A percentile compares a stretch with the other conserved stretches of the same genome.
These are phyloP conservation scores for Syndactyla subalaris DNA, from an alignment of 2,797 vertebrate species.

Conservation along the genomic window DNA sequence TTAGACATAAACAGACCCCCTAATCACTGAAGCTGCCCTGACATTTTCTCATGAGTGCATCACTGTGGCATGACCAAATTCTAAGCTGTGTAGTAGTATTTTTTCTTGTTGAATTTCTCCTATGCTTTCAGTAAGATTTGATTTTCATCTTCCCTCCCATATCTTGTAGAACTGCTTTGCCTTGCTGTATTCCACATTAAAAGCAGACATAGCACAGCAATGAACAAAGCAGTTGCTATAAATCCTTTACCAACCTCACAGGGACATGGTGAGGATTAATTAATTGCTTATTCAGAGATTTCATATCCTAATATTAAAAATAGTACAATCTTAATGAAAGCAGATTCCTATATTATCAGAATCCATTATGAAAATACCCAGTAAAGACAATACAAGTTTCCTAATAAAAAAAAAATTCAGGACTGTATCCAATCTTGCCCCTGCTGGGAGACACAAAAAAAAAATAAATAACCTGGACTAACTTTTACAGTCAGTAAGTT, in stretches of 20 bases:
- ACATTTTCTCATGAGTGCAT: not conserved
- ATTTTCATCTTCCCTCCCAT: not conserved
- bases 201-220: not conserved
- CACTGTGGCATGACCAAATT: not conserved
- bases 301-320: constrained; percentile 19
- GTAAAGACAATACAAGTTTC: not conserved
- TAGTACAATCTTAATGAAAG: not conserved
- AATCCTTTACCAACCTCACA: not conserved
- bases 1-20: not conserved
- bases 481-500: not conserved
- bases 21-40: not conserved
- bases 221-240: not conserved
- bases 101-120: not conserved
- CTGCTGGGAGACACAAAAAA: not conserved
- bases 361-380: constrained; percentile 4
- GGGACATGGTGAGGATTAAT: constrained; percentile 26
- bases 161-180: not conserved
- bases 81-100: not conserved
- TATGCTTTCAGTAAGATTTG: not conserved
- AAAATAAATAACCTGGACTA: not conserved
- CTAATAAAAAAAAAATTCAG: not conserved
- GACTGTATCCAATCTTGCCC: not conserved
- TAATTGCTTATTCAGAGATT: constrained; percentile 4
- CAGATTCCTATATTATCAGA: not conserved
- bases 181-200: not conserved